Percentiles rank a stretch among this genome's conserved stretches.
phyloP scores from a whole-genome alignment of 2,797 vertebrate species.

The Ambastaia sidthimunki region DNA sequence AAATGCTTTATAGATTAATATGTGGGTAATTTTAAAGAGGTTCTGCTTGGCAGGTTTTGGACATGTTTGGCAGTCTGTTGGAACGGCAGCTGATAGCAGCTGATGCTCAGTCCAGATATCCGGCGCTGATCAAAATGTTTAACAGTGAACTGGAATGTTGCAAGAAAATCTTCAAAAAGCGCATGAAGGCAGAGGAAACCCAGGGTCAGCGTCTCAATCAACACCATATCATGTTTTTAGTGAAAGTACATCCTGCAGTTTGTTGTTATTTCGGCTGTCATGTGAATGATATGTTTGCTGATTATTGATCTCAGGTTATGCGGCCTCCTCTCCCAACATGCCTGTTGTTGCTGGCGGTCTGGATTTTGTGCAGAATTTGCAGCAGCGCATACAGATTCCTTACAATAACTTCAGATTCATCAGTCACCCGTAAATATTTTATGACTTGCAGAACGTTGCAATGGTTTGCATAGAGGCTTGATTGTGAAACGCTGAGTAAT shows the following conservation, averaged over 20 bases:
- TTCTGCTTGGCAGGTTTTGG: constrained; percentile 78
- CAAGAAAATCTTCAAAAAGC: constrained; percentile 79
- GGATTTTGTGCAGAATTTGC: constrained; percentile 83
- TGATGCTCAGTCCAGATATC: constrained; percentile 74
- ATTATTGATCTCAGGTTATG: constrained; percentile 72
- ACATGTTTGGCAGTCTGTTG: constrained; percentile 87
- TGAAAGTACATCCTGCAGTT: background rate
- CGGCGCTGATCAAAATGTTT: constrained; percentile 81
- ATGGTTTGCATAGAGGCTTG: background rate
- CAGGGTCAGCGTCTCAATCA: constrained; percentile 73
- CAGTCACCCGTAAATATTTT: constrained; percentile 78
- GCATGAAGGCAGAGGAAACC: constrained; percentile 70
- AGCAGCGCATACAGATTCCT: constrained; percentile 78
- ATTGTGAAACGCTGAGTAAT: background rate
- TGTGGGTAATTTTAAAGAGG: background rate
- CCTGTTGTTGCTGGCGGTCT: constrained; percentile 85
- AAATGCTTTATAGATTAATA: background rate
- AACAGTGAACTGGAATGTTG: constrained; percentile 82
- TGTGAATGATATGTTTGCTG: background rate
- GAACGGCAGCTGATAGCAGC: constrained; percentile 82
- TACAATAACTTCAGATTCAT: constrained; percentile 78
- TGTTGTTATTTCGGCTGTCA: background rate
- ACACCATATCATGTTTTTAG: background rate
- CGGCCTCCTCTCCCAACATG: constrained; percentile 86
- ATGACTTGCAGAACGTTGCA: background rate